A percentile compares a stretch with the other conserved stretches of the same genome.
phyloP scores from a whole-genome alignment of 2,888 invertebrate species.

The Dynastes hyllus region DNA sequence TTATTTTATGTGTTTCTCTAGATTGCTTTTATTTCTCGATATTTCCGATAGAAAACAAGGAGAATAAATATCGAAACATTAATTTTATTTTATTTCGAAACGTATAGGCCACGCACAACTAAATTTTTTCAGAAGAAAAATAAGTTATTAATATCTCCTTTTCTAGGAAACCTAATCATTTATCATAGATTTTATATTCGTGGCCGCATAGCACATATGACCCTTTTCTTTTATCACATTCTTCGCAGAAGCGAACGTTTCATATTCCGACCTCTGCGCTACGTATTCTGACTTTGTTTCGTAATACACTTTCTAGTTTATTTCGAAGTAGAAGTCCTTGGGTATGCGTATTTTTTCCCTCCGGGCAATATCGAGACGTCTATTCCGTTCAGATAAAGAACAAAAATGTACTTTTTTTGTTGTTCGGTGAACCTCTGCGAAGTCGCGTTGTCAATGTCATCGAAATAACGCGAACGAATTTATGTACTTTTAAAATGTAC shows the following conservation, averaged over 20 bases:
- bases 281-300: constrained; percentile 15
- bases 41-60: neutral
- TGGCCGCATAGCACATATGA: neutral
- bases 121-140: too few relatives aligned
- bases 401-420: constrained; percentile 34
- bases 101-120: neutral
- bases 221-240: constrained; percentile 7
- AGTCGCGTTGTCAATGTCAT: constrained; percentile 23
- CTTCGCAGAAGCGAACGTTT: constrained; percentile 4
- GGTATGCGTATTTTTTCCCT: constrained; percentile 39
- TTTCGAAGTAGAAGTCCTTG: constrained; percentile 47
- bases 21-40: too few relatives aligned
- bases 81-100: neutral
- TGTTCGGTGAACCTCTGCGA: constrained; percentile 16
- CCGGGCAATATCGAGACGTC: constrained; percentile 18
- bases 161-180: neutral
- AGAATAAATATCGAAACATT: too few relatives aligned
- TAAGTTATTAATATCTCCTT: too few relatives aligned
- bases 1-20: too few relatives aligned
- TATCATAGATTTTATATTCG: constrained; percentile 17
- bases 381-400: constrained; percentile 33
- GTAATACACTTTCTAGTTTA: constrained; percentile 47
- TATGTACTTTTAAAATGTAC: constrained; percentile 46
- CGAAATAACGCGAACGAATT: constrained; percentile 46
- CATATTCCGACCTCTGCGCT: neutral